Conservation (phyloP, 2,888 invertebrate species). For the Heliconius cydno region DNA sequence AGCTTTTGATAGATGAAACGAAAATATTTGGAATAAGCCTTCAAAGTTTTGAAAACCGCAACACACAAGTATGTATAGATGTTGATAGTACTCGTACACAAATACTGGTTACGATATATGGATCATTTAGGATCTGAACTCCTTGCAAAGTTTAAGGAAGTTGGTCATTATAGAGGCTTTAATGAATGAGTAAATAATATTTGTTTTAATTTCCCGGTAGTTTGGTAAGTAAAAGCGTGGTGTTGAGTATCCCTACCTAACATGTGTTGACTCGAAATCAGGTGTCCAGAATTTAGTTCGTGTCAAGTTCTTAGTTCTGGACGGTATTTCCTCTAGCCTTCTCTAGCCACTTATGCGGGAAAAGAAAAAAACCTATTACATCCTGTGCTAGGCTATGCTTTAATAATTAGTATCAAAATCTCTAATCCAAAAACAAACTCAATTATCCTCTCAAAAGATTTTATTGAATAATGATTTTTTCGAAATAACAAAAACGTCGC, state of each 20-base stretch:
- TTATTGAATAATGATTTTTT: background rate
- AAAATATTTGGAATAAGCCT: conserved; percentile 1
- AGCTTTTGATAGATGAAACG: conserved; percentile 9
- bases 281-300: no score
- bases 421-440: background rate
- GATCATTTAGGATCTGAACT: background rate
- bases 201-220: background rate
- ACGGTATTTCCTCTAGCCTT: background rate
- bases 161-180: background rate
- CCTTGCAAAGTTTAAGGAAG: background rate
- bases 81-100: background rate
- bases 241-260: no score
- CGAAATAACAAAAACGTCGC: background rate
- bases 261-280: no score
- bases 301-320: no score
- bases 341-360: background rate
- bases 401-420: background rate
- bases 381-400: background rate
- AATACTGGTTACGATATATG: background rate
- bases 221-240: no score
- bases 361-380: no score
- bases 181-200: background rate
- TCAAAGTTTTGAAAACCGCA: background rate
- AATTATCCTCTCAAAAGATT: background rate
- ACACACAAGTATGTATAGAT: conserved; percentile 9